Evolutionary conservation across 2,113 vertebrate genomes (phyloP), one percentile per base, ranked within the genome.

Genomic region (Anarrhichthys ocellatus): DNA sequence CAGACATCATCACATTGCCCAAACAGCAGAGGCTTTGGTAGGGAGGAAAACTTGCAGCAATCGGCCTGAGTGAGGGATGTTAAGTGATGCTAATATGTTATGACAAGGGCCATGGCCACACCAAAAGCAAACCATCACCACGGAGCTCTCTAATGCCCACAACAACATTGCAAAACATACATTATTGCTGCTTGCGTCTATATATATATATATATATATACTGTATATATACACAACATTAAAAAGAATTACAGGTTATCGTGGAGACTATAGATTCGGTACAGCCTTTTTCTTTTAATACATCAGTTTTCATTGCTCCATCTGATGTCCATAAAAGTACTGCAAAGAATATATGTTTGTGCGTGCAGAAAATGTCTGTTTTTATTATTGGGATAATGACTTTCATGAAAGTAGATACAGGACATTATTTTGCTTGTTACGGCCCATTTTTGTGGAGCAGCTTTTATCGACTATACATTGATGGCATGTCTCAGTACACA

Each of bases 41-140:
- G 61, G 64, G 5, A 20, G 56, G 13, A 34, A 61, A 74, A 48
- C 5, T 52, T 52, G 68, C 77, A 61, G 65, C 15, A 42, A n/a
- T 36, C n/a, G 36, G 58, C 48, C 32, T 62, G 70, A 69, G 78
- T 36, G 71, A 81, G 52, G 48, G 76, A 71, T 82, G 84, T 78
- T 77, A 87, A 82, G 38, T 40, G 79, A 86, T 76, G 64, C 75
- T 91, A 87, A 90, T 83, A 68, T 48, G 38, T 24, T 69, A 1
- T 46, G 77, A 87, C 80, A 66, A 85, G 90, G 80, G 69, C 70
- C 56, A 54, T 32, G 68, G 84, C 72, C 78, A 69, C 40, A 82
- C 56, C 71, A 50, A 74, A 73, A 76, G 65, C 34, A 62, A 80
- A 42, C n/a, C 44, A 44, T 79, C 74, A 75, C 72, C 80, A 83